phyloP scores from a whole-genome alignment of 2,797 vertebrate species.

The Enteromius thamalakanensis region DNA sequence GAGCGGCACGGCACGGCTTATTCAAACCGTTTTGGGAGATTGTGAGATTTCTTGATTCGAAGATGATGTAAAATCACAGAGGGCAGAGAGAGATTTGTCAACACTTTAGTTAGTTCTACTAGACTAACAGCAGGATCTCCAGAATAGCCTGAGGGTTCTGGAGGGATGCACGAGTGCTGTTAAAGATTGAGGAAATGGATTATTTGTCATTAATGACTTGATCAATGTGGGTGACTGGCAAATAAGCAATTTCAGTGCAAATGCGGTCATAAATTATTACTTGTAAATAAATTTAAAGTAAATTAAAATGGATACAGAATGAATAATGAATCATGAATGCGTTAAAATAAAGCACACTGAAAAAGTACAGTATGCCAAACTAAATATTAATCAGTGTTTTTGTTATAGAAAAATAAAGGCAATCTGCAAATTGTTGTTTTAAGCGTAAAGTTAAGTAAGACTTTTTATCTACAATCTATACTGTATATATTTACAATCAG shows the following conservation, averaged over 20 bases:
- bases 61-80: neutral
- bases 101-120: neutral
- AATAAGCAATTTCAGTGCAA: conserved; percentile 2
- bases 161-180: neutral
- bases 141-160: neutral
- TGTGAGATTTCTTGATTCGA: conserved; percentile 22
- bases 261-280: neutral
- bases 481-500: too few species aligned
- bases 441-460: too few species aligned
- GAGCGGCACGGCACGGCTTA: neutral
- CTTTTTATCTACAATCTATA: too few species aligned
- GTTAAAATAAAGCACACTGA: neutral
- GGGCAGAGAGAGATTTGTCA: neutral
- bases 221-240: neutral
- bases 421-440: too few species aligned
- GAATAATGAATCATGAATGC: neutral
- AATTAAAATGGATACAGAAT: neutral
- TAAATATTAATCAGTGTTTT: too few species aligned
- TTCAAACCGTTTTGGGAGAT: conserved; percentile 9
- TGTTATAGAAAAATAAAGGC: too few species aligned
- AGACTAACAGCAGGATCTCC: neutral
- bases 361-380: neutral
- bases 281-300: neutral
- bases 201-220: neutral
- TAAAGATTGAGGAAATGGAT: neutral